Evolutionary conservation across 2,797 vertebrate species (phyloP), one percentile per base, ranked within the genome.

Genomic region (Epinephelus awoara): DNA sequence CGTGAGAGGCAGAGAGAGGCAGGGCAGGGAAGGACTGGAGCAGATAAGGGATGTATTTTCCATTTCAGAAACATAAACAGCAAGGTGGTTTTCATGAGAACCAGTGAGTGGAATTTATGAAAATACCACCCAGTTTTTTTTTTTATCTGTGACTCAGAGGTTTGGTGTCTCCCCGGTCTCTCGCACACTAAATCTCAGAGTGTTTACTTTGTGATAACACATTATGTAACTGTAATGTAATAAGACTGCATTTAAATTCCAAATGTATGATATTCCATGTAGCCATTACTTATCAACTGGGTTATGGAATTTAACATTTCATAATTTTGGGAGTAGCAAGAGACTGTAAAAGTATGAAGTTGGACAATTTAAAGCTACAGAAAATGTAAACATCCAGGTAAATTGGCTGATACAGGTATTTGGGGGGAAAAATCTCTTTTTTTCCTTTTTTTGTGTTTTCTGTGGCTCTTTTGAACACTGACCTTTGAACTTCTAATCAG

Each of bases 31-130:
- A 52, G 77, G 63, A 73, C 38, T 29, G 46, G 47, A 83, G 61
- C 56, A 79, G 89, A 91, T 87, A 85, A 90, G 83, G 68, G 72
- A 79, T 77, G 67, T 57, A 70, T 80, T 89, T 90, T 91, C 86
- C 82, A 89, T 86, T 82, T 88, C 81, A 85, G 82, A 80, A 90
- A 89, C 58, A 74, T 88, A 78, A 93, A 91, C 87, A 79, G 29
- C 2, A 62, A 85, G 63, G 70, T 79, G 77, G 68, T 81, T 89
- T 84, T 85, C 75, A 80, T 67, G 49, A 84, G 80, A 89, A 77
- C 56, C 65, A 67, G 66, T 21, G 6, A 67, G 74, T 81, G 88
- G 88, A 92, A 89, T 92, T 78, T 86, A 27, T 78, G 74, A 85
- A 88, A 85, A 85, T 71, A 86, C 77, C 56, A 21, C 46, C 47